A percentile compares a stretch with the other conserved stretches of the same genome.
Conservation (phyloP, 2,113 vertebrate genomes). For the Reinhardtius hippoglossoides region DNA sequence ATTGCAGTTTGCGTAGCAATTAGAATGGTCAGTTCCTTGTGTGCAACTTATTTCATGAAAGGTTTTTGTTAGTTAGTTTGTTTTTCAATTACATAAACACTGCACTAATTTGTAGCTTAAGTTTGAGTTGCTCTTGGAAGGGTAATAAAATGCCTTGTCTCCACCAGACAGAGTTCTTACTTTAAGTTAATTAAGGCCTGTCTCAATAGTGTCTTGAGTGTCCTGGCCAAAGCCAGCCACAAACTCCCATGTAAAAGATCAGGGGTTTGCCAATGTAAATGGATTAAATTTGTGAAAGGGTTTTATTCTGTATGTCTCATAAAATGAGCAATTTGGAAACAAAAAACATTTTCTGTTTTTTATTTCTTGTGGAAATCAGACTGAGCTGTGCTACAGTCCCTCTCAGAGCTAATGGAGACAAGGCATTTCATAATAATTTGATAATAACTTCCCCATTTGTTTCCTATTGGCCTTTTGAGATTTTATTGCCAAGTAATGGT, state of each 20-base stretch:
- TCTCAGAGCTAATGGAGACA: slow-evolving; percentile 37
- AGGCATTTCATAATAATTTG: slow-evolving; percentile 52
- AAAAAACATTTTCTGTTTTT: background rate
- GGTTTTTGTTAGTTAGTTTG: slow-evolving; percentile 8
- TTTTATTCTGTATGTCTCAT: slow-evolving; percentile 31
- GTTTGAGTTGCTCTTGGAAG: slow-evolving; percentile 48
- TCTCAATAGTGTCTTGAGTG: slow-evolving; percentile 6
- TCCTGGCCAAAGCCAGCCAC: slow-evolving; percentile 32
- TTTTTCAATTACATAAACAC: slow-evolving; percentile 70
- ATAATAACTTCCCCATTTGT: slow-evolving; percentile 2
- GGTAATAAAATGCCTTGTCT: slow-evolving; percentile 56
- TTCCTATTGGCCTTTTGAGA: slow-evolving; percentile 63
- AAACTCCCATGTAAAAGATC: background rate
- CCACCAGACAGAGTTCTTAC: slow-evolving; percentile 16
- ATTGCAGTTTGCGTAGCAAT: slow-evolving; percentile 75
- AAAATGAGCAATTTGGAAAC: slow-evolving; percentile 29
- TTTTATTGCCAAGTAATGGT: slow-evolving; percentile 59
- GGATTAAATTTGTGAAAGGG: background rate
- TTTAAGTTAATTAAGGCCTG: background rate
- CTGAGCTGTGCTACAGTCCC: slow-evolving; percentile 3
- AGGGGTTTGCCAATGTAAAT: slow-evolving; percentile 5
- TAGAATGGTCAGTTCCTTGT: slow-evolving; percentile 71
- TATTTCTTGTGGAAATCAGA: background rate
- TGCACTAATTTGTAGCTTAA: slow-evolving; percentile 79
- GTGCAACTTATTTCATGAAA: slow-evolving; percentile 68